A percentile compares a stretch with the other conserved stretches of the same genome.
These are phyloP conservation scores for Eidolon helvum DNA, from an alignment of 2,113 vertebrate species.

Conservation along the genomic window DNA sequence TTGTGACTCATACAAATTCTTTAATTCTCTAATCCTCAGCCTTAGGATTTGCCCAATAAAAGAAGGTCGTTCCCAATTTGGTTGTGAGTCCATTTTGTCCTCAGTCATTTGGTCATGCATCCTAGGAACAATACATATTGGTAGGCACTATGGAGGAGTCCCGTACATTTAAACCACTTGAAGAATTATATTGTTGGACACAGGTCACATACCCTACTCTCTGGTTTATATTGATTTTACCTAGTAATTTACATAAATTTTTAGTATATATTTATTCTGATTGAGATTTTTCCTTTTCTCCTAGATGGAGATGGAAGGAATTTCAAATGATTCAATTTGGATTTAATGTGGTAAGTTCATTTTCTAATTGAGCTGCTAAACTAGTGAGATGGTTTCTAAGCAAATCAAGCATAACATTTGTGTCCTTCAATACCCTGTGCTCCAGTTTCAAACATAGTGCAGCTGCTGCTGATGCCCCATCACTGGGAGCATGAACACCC, in stretches of 20 bases:
- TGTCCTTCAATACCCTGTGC: not conserved
- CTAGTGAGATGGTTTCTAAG: slow-evolving; percentile 47
- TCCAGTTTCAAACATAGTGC: slow-evolving; percentile 33
- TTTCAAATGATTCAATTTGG: not conserved
- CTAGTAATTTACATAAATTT: not conserved
- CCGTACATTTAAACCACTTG: not conserved
- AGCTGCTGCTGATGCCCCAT: not conserved
- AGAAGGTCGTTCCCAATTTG: not conserved
- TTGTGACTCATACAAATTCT: not conserved
- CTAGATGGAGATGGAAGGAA: not conserved
- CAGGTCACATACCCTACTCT: not conserved
- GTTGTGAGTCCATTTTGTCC: not conserved
- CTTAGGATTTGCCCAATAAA: not conserved
- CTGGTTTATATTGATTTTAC: not conserved
- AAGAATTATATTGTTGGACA: not conserved
- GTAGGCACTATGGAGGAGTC: not conserved
- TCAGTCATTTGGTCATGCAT: not conserved
- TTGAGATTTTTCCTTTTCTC: not conserved
- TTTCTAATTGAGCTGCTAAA: slow-evolving; percentile 10
- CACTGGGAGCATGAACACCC: not conserved
- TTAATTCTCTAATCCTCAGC: not conserved
- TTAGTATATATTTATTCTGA: not conserved
- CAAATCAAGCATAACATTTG: slow-evolving; percentile 24
- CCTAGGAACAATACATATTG: not conserved
- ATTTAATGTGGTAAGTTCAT: slow-evolving; percentile 18